These are phyloP conservation scores for Remorina albescens DNA, from an alignment of 2,797 vertebrate species.

Conservation along the genomic window DNA sequence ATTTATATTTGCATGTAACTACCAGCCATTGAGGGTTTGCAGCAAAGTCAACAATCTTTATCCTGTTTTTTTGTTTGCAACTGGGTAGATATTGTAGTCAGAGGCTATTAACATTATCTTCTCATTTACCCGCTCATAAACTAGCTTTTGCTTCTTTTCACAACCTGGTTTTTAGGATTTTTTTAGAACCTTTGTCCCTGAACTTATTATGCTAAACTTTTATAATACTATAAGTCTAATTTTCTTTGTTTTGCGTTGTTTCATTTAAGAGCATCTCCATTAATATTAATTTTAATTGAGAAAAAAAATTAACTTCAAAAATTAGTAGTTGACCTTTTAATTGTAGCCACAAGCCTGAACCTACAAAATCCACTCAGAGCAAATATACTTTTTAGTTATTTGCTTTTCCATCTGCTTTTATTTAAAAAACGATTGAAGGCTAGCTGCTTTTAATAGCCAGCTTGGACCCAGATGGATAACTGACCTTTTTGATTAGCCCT, in stretches of 20 bases:
- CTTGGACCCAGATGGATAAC: slow-evolving; percentile 62
- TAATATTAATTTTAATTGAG: slow-evolving; percentile 5
- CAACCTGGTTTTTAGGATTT: neutral
- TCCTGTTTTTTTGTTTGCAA: neutral
- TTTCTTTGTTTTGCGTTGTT: neutral
- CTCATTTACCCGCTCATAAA: slow-evolving; percentile 2
- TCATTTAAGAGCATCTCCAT: slow-evolving; percentile 27
- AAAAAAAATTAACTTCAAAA: slow-evolving; percentile 15
- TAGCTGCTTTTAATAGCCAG: slow-evolving; percentile 45
- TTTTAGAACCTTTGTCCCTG: neutral
- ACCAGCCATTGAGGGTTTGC: neutral
- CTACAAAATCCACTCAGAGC: slow-evolving; percentile 6
- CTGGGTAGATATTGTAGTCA: too few relatives aligned
- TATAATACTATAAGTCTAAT: neutral
- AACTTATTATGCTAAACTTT: neutral
- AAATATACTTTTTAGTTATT: slow-evolving; percentile 21
- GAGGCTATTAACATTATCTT: neutral
- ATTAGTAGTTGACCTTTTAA: slow-evolving; percentile 44
- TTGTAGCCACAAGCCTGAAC: slow-evolving; percentile 25
- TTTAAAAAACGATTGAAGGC: slow-evolving; percentile 32
- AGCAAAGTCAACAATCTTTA: neutral
- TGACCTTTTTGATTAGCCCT: slow-evolving; percentile 76
- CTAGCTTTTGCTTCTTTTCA: neutral
- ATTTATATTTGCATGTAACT: slow-evolving; percentile 1
- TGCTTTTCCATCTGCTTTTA: slow-evolving; percentile 57